Percentiles rank a stretch among this genome's conserved stretches.
Conservation (phyloP, 2,888 invertebrate genomes). For the Lepidocyrtoides sp. region DNA sequence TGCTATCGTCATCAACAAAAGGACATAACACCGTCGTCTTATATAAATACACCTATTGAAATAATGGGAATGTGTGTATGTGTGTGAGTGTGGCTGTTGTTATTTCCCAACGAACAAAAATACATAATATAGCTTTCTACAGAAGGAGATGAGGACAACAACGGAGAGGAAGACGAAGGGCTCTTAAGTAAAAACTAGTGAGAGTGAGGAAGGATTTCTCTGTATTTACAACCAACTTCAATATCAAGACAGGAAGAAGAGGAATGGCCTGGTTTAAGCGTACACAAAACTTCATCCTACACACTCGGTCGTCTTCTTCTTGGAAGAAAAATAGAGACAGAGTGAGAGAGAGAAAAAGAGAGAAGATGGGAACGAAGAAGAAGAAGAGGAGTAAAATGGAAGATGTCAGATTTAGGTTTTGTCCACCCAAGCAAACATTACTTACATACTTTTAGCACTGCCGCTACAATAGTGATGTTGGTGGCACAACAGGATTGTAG, state of each 20-base stretch:
- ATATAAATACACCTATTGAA: background rate
- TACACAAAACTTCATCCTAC: slow-evolving; percentile 33
- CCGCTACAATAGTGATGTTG: background rate
- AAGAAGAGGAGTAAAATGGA: slow-evolving; percentile 49
- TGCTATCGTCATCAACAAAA: slow-evolving; percentile 28
- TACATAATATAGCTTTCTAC: background rate
- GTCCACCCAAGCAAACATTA: slow-evolving; percentile 73
- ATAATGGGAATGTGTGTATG: background rate
- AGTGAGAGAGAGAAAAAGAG: background rate
- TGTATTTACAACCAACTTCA: slow-evolving; percentile 50
- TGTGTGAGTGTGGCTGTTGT: background rate
- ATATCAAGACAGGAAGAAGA: slow-evolving; percentile 69
- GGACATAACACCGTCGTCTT: background rate
- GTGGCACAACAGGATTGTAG: background rate
- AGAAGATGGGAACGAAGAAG: slow-evolving; percentile 8
- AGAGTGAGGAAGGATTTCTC: too few species aligned
- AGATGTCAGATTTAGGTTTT: slow-evolving; percentile 74
- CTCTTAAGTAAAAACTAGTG: slow-evolving; percentile 31
- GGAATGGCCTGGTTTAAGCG: slow-evolving; percentile 59
- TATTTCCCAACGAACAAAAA: slow-evolving; percentile 13
- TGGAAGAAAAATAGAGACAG: too few species aligned
- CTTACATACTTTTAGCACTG: slow-evolving; percentile 44
- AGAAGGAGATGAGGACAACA: background rate
- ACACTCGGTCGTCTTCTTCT: background rate
- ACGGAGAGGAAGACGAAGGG: slow-evolving; percentile 6